Evolutionary conservation across 92 coral and sea anemone genomes (phyloP).

Genomic region (Heliopora coerulea): DNA sequence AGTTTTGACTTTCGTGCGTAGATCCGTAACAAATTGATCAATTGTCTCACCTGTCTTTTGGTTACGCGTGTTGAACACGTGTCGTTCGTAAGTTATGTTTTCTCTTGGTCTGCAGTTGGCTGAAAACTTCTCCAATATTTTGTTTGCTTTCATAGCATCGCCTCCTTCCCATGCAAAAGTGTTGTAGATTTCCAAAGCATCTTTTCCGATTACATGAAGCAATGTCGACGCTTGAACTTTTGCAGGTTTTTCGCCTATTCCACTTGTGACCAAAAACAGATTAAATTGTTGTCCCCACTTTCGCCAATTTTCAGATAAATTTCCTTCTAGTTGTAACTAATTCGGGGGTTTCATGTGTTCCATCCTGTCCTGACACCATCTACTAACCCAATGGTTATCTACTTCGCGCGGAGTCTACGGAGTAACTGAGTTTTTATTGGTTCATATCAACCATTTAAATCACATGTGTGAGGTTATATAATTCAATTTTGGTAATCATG

Average conservation of each 20-base stretch:
- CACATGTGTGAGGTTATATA: no score
- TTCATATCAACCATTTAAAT: no score
- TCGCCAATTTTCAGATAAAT: slow-evolving; percentile 33
- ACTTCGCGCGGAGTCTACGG: no score
- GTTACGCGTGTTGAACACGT: not conserved
- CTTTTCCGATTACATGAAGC: slow-evolving; percentile 24
- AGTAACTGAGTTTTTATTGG: no score
- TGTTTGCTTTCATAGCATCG: not conserved
- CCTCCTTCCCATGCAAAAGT: slow-evolving; percentile 3
- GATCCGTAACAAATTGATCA: slow-evolving; percentile 9
- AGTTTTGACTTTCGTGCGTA: not conserved
- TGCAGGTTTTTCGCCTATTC: slow-evolving; percentile 2
- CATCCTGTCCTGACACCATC: no score
- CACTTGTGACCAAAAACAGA: slow-evolving; percentile 5
- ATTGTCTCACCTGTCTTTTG: slow-evolving; percentile 5
- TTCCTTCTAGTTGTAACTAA: not conserved
- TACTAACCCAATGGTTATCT: no score
- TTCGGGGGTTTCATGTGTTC: not conserved
- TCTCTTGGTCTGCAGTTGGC: slow-evolving; percentile 16
- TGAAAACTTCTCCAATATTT: slow-evolving; percentile 13
- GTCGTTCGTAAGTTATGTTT: not conserved
- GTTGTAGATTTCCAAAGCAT: slow-evolving; percentile 27
- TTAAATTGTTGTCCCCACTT: slow-evolving; percentile 14
- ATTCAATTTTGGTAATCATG: no score
- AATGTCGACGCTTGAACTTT: slow-evolving; percentile 7